phyloP scores from a whole-genome alignment of 1,140 invertebrate species.

The Pinna nobilis region DNA sequence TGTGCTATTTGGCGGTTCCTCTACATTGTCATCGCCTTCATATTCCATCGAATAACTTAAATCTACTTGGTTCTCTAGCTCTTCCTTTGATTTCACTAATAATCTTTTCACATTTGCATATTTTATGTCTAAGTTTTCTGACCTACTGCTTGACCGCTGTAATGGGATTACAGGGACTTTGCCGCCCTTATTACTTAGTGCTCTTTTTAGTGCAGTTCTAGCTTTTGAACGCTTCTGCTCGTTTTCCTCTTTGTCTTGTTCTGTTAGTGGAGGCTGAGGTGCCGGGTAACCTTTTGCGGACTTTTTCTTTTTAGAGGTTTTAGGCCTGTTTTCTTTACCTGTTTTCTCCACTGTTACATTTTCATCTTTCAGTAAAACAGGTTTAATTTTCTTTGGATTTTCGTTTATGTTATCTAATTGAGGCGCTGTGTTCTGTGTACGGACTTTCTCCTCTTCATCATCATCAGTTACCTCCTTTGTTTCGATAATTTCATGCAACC shows the following conservation, averaged over 20 bases:
- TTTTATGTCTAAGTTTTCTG: slow-evolving; percentile 47
- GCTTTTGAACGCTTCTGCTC: slow-evolving; percentile 48
- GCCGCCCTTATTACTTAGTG: slow-evolving; percentile 43
- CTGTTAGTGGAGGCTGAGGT: slow-evolving; percentile 1
- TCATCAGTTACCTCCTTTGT: slow-evolving; percentile 34
- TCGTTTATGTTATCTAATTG: background rate
- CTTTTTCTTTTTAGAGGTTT: slow-evolving; percentile 35
- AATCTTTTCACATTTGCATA: slow-evolving; percentile 54
- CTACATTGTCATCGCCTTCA: background rate
- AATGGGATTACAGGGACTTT: slow-evolving; percentile 22
- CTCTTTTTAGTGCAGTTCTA: slow-evolving; percentile 49
- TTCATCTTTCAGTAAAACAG: background rate
- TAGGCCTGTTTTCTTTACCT: slow-evolving; percentile 22
- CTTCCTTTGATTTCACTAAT: slow-evolving; percentile 15
- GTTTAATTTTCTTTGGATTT: slow-evolving; percentile 12
- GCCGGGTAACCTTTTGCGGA: slow-evolving; percentile 15
- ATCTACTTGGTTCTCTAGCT: background rate
- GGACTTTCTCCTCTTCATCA: slow-evolving; percentile 14
- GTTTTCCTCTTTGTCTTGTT: slow-evolving; percentile 23
- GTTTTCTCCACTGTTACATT: slow-evolving; percentile 33
- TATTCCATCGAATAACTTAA: background rate
- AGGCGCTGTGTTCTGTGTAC: background rate
- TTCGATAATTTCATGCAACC: slow-evolving; percentile 48
- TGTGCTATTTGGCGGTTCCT: background rate
- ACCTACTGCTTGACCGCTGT: slow-evolving; percentile 9